Conservation (phyloP, 2,888 invertebrate species). For the Eristalis tenax region DNA sequence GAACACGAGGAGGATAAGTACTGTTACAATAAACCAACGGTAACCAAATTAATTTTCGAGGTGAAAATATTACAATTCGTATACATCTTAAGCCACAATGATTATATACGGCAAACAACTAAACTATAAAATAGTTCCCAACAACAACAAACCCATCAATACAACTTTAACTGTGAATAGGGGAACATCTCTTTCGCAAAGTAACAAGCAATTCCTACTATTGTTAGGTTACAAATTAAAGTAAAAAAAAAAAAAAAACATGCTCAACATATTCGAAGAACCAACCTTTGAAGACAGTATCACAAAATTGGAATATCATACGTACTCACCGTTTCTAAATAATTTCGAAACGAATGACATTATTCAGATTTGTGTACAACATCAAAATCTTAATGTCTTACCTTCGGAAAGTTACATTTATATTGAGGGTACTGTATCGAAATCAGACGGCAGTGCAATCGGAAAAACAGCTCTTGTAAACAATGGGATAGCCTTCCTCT, state of each 20-base stretch:
- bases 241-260: conserved; percentile 33
- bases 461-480: neutral
- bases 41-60: conserved; percentile 75
- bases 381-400: conserved; percentile 39
- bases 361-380: conserved; percentile 74
- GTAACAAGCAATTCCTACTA: conserved; percentile 49
- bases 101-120: neutral
- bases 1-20: conserved; percentile 72
- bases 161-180: neutral
- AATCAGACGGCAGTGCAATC: conserved; percentile 53
- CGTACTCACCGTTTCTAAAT: conserved; percentile 73
- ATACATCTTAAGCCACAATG: conserved; percentile 67
- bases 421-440: conserved; percentile 69
- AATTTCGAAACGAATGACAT: conserved; percentile 73
- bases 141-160: neutral
- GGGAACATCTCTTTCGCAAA: neutral
- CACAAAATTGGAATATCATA: conserved; percentile 70
- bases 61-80: conserved; percentile 74
- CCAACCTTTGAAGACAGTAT: conserved; percentile 67
- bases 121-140: neutral
- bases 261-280: conserved; percentile 57
- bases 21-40: conserved; percentile 75
- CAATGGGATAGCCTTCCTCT: neutral
- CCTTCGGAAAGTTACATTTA: conserved; percentile 74
- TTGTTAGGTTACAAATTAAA: conserved; percentile 57